Evolutionary conservation across 2,888 invertebrate genomes (phyloP).

Genomic region (Erebia epiphron): DNA sequence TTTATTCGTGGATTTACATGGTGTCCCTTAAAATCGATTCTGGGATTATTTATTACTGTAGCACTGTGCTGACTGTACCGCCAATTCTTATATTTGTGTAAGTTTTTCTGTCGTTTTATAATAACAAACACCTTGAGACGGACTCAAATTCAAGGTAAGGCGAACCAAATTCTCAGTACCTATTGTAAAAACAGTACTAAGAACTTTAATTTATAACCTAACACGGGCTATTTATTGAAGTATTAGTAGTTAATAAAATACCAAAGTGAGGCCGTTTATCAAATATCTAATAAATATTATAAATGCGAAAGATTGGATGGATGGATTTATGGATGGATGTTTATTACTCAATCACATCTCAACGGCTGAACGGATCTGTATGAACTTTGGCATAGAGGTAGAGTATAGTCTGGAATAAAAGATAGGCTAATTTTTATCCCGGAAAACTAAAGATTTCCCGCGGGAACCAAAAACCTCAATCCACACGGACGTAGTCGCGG

Average conservation of each 20-base stretch:
- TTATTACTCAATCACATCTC: too few species aligned
- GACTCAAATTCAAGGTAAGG: neutral
- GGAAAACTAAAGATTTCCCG: too few species aligned
- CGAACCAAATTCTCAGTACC: neutral
- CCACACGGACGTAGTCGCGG: too few species aligned
- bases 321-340: too few species aligned
- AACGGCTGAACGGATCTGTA: too few species aligned
- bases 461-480: too few species aligned
- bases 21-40: slow-evolving; percentile 85
- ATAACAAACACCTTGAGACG: neutral
- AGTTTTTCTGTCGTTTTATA: slow-evolving; percentile 12
- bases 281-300: neutral
- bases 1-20: slow-evolving; percentile 87
- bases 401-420: too few species aligned
- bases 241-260: too few species aligned
- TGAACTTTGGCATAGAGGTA: too few species aligned
- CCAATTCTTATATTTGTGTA: slow-evolving; percentile 85
- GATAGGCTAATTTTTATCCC: too few species aligned
- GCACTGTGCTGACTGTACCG: slow-evolving; percentile 85
- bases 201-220: neutral
- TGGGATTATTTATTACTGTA: slow-evolving; percentile 86
- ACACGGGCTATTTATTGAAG: too few species aligned
- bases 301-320: too few species aligned
- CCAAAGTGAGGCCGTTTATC: neutral
- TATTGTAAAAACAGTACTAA: neutral